phyloP scores from a whole-genome alignment of 1,140 invertebrate species.

The Galleria mellonella region DNA sequence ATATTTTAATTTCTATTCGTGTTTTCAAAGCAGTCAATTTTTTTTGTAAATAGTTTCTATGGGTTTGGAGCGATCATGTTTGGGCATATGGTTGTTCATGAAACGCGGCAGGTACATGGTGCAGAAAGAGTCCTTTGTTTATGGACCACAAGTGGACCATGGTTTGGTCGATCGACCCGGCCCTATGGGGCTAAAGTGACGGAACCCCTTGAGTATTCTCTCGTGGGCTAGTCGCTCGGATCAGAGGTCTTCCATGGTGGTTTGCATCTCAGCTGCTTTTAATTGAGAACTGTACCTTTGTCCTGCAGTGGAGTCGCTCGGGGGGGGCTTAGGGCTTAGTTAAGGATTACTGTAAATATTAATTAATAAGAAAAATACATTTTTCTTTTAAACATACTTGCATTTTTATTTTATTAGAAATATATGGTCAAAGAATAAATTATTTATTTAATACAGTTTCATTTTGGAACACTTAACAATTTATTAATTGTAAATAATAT shows the following conservation, averaged over 20 bases:
- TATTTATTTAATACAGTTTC: no score
- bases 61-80: background rate
- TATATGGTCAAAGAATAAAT: no score
- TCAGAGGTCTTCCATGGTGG: slow-evolving; percentile 6
- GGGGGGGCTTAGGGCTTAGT: background rate
- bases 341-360: background rate
- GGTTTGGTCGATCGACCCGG: slow-evolving; percentile 10
- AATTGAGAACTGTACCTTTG: background rate
- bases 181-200: slow-evolving; percentile 3
- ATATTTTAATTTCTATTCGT: no score
- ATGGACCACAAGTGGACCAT: slow-evolving; percentile 9
- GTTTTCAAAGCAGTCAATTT: no score
- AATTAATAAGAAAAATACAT: background rate
- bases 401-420: background rate
- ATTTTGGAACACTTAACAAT: no score
- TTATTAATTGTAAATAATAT: no score
- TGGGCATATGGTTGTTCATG: background rate
- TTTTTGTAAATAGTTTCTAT: background rate
- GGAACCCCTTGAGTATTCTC: slow-evolving; percentile 29
- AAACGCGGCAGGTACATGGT: background rate
- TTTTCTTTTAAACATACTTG: background rate
- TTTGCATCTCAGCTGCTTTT: background rate
- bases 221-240: slow-evolving; percentile 36
- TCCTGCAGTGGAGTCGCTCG: background rate
- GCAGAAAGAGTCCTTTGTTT: background rate